A percentile compares a stretch with the other conserved stretches of the same genome.
phyloP scores from a whole-genome alignment of 2,888 invertebrate species.

The Campoplex nolae region DNA sequence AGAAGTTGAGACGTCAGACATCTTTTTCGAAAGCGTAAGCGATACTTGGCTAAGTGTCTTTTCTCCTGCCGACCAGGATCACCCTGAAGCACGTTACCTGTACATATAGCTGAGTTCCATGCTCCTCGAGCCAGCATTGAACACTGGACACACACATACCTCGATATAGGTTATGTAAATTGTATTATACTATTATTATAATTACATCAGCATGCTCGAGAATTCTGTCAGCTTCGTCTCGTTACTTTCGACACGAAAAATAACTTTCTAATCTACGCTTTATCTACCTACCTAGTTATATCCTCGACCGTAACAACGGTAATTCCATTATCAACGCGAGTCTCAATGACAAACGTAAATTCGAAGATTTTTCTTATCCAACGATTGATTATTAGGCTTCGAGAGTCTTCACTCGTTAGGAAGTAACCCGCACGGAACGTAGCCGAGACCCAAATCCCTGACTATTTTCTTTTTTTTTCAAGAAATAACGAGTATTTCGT shows the following conservation, averaged over 20 bases:
- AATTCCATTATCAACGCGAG: not conserved
- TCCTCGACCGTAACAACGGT: not conserved
- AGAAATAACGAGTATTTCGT: not conserved
- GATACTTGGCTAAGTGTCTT: conserved; percentile 80
- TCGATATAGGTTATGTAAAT: conserved; percentile 38
- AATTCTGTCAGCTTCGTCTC: conserved; percentile 24
- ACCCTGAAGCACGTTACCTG: conserved; percentile 42
- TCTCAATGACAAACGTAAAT: not conserved
- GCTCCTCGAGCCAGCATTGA: conserved; percentile 66
- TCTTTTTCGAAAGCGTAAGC: conserved; percentile 78
- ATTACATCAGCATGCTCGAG: conserved; percentile 33
- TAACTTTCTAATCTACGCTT: conserved; percentile 21
- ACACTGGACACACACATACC: conserved; percentile 7
- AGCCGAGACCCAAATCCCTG: not conserved
- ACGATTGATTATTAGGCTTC: not conserved
- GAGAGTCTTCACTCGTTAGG: not conserved
- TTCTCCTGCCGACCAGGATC: conserved; percentile 60
- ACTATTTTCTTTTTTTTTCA: not conserved
- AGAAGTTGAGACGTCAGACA: conserved; percentile 74
- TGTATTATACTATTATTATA: conserved; percentile 47
- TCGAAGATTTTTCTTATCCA: not conserved
- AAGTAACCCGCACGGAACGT: not conserved
- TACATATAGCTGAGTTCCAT: conserved; percentile 11
- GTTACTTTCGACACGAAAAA: conserved; percentile 19
- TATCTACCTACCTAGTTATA: not conserved